Conservation (phyloP, 2,113 vertebrate genomes). For the Petrocephalus zakoni region DNA sequence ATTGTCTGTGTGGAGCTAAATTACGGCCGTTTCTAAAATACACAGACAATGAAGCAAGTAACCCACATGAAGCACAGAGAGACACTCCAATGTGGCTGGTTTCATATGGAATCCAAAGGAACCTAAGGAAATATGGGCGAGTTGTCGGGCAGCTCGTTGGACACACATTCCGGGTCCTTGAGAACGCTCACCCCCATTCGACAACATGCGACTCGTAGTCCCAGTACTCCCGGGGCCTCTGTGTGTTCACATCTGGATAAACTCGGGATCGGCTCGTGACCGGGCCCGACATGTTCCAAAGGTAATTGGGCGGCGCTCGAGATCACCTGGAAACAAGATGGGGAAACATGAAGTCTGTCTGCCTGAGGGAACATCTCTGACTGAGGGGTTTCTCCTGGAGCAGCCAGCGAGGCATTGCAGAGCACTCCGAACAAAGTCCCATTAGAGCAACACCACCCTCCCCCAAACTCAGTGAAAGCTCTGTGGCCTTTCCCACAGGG, state of each 20-base stretch:
- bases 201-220: conserved; percentile 25
- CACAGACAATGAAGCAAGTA: background rate
- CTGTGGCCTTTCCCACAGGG: conserved; percentile 4
- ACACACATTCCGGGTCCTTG: background rate
- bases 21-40: background rate
- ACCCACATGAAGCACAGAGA: background rate
- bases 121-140: background rate
- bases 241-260: conserved; percentile 51
- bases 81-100: background rate
- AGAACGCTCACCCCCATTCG: conserved; percentile 45
- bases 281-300: conserved; percentile 41
- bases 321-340: conserved; percentile 1
- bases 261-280: conserved; percentile 48
- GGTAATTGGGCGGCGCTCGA: background rate
- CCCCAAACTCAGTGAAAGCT: background rate
- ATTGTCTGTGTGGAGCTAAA: background rate
- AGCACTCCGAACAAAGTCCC: background rate
- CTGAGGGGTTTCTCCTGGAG: too few relatives aligned
- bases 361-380: background rate
- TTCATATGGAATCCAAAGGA: background rate
- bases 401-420: background rate
- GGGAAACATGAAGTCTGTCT: background rate
- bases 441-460: background rate
- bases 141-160: background rate
- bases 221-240: conserved; percentile 39